These are phyloP conservation scores for Staurois parvus DNA, from an alignment of 2,797 vertebrate species.

Conservation along the genomic window DNA sequence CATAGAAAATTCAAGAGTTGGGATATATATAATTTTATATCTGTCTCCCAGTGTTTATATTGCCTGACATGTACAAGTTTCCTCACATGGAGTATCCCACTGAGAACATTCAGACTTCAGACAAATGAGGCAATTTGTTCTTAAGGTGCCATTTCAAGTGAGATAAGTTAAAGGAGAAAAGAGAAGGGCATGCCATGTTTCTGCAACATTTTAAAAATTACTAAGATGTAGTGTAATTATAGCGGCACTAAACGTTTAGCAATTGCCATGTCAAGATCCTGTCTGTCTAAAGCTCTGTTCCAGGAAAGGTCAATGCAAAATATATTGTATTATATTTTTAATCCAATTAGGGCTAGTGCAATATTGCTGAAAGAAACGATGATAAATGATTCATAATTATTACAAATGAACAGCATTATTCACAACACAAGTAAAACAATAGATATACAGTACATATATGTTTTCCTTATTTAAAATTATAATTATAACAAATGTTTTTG, in stretches of 20 bases:
- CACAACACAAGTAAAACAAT: too few species aligned
- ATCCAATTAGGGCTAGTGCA: constrained; percentile 33
- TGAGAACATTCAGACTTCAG: constrained; percentile 73
- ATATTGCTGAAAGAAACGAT: background rate
- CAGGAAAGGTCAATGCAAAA: constrained; percentile 30
- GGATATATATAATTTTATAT: constrained; percentile 71
- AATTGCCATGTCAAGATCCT: constrained; percentile 40
- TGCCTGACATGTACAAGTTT: constrained; percentile 74
- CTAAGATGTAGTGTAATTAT: constrained; percentile 54
- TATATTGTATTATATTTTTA: constrained; percentile 8
- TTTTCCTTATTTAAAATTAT: too few species aligned
- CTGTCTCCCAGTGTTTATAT: constrained; percentile 73
- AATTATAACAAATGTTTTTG: too few species aligned
- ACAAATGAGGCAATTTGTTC: constrained; percentile 76
- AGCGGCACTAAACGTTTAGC: constrained; percentile 48
- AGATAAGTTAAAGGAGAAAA: constrained; percentile 31
- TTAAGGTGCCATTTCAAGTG: constrained; percentile 68
- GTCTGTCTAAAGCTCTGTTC: constrained; percentile 38
- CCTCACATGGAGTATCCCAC: constrained; percentile 74
- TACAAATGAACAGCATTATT: background rate
- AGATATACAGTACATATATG: too few species aligned
- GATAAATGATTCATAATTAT: background rate
- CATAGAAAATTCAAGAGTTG: constrained; percentile 73
- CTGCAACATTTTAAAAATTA: constrained; percentile 60
- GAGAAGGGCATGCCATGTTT: constrained; percentile 24